Evolutionary conservation across 2,797 vertebrate species (phyloP), one percentile per base, ranked within the genome.

Genomic region (Amniataba percoides): DNA sequence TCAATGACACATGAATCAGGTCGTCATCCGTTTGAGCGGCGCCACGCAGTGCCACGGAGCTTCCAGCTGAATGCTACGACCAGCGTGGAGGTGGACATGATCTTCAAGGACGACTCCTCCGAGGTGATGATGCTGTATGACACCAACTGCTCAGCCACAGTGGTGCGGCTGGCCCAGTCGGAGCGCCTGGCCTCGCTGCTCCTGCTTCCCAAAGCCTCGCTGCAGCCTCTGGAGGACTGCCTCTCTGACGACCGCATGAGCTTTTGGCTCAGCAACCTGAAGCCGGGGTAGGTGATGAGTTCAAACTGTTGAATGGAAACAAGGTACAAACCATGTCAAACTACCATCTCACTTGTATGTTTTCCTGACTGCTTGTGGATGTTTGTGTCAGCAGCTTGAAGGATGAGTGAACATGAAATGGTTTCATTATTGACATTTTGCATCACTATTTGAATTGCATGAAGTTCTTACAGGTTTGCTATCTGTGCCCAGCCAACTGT

Each of bases 81-180:
- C 69, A 76, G 13, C 3, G 57, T 71, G 43, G 80, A 89, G 45
- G 79, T 85, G 1, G 18, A 70, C 58, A 83, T 84, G 89, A 81
- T 77, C 64, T 74, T 77, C 58, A 64, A 63, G 51, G 71, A 59
- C 3, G 74, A 87, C 55, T 78, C 69, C 0, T 81, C 62, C 0
- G 75, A 79, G 61, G 66, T 65, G 66, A 81, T 64, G 80, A 79
- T 86, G 81, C 78, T 76, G 16, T 77, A 81, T 1, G 74, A 85
- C 64, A 81, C 80, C 65, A 76, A 78, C 72, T 80, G 78, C 52
- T 89, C 71, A 0, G 71, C 71, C 39, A 78, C 67, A 0, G 77
- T 69, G 68, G 71, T 78, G 45, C 18, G 7, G 10, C 66, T 81
- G 36, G 71, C 65, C 46, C 49, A 27, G 16, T 65, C 74, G 0